phyloP scores from a whole-genome alignment of 2,888 invertebrate genomes.

The Baccha elongata region DNA sequence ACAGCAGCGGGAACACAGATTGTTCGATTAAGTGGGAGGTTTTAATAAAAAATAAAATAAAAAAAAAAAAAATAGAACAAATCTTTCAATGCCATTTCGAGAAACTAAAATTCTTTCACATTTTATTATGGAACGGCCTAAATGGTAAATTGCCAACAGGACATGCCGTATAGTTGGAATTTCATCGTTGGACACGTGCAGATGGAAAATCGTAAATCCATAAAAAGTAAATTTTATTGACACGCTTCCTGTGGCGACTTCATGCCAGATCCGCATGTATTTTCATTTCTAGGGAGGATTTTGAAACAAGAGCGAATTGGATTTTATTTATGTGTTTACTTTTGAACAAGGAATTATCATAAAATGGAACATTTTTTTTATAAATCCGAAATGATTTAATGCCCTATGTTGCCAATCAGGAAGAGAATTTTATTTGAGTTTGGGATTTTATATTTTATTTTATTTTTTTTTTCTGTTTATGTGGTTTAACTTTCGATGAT shows the following conservation, averaged over 20 bases:
- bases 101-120: conserved; percentile 38
- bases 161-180: not conserved
- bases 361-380: conserved; percentile 56
- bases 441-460: not conserved
- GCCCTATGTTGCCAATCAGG: conserved; percentile 47
- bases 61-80: not conserved
- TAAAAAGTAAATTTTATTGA: conserved; percentile 65
- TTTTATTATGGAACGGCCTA: conserved; percentile 29
- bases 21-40: conserved; percentile 12
- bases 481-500: conserved; percentile 24
- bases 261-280: conserved; percentile 30
- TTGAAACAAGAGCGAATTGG: conserved; percentile 20
- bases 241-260: conserved; percentile 58
- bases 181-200: conserved; percentile 47
- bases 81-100: conserved; percentile 16
- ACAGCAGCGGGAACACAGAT: conserved; percentile 15
- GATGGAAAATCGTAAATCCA: conserved; percentile 61
- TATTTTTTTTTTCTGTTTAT: not conserved
- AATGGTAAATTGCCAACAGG: conserved; percentile 40
- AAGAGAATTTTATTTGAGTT: conserved; percentile 23
- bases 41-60: conserved; percentile 29
- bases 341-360: conserved; percentile 49
- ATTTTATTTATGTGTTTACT: conserved; percentile 58
- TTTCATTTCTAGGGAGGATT: conserved; percentile 9
- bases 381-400: conserved; percentile 52